Percentiles rank a stretch among this genome's conserved stretches.
Evolutionary conservation across 2,113 vertebrate genomes (phyloP).

Genomic region (Anolis carolinensis): DNA sequence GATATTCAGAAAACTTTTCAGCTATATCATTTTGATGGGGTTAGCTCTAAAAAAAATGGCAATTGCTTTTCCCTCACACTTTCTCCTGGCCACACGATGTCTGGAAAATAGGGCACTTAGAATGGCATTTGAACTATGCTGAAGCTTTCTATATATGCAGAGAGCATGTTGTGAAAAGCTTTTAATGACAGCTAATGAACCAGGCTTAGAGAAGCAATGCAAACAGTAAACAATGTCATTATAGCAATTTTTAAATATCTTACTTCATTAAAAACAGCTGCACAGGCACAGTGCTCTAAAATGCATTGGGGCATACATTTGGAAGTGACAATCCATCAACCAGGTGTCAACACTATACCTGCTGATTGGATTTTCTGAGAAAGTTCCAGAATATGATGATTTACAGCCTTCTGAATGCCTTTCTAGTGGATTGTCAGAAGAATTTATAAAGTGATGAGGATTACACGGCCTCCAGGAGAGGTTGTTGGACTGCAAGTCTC

Average conservation of each 20-base stretch:
- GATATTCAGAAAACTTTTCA: not conserved
- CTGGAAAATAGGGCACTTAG: not conserved
- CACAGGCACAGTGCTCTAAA: slow-evolving; percentile 17
- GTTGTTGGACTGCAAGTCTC: not conserved
- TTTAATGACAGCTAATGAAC: slow-evolving; percentile 61
- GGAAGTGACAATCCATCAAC: slow-evolving; percentile 1
- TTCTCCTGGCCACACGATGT: not conserved
- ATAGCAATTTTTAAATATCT: slow-evolving; percentile 54
- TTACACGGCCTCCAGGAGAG: too few relatives aligned
- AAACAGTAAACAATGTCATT: slow-evolving; percentile 58
- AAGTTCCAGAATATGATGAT: not conserved
- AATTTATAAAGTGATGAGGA: not conserved
- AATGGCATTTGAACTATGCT: slow-evolving; percentile 17
- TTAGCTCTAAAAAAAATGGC: not conserved
- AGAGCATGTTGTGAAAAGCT: slow-evolving; percentile 31
- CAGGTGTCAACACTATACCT: not conserved
- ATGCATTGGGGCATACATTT: slow-evolving; percentile 14
- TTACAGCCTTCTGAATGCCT: not conserved
- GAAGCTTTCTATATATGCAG: slow-evolving; percentile 31
- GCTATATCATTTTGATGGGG: not conserved
- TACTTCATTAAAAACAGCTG: slow-evolving; percentile 67
- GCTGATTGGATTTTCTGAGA: not conserved
- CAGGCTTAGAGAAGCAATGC: slow-evolving; percentile 25
- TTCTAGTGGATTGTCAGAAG: not conserved
- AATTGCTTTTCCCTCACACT: slow-evolving; percentile 4